A percentile compares a stretch with the other conserved stretches of the same genome.
Evolutionary conservation across 2,888 invertebrate species (phyloP).

Genomic region (Seira musarum): DNA sequence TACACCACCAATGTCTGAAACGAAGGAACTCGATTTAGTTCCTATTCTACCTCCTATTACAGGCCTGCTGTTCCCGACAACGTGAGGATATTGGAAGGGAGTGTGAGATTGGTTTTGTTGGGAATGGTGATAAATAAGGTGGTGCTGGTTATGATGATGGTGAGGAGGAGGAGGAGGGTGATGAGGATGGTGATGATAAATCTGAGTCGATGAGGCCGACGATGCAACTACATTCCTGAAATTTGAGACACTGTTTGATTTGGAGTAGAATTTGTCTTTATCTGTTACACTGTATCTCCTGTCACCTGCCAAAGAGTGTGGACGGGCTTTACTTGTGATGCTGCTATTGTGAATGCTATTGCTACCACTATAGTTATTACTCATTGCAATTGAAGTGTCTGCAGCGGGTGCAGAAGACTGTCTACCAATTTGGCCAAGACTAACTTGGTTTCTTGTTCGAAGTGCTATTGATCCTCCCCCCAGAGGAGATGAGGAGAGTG

Average conservation of each 20-base stretch:
- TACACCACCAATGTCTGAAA: not conserved
- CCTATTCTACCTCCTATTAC: constrained; percentile 46
- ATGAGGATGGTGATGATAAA: constrained; percentile 27
- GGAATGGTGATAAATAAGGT: not conserved
- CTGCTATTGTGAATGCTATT: constrained; percentile 15
- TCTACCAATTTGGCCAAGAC: constrained; percentile 52
- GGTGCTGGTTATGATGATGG: constrained; percentile 8
- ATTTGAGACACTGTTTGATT: constrained; percentile 65
- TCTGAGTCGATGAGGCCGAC: constrained; percentile 24
- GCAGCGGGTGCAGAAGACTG: constrained; percentile 52
- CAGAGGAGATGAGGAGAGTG: constrained; percentile 36
- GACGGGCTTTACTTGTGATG: constrained; percentile 51
- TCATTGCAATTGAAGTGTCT: not conserved
- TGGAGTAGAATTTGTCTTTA: constrained; percentile 60
- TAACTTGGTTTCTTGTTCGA: constrained; percentile 44
- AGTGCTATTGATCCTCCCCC: not conserved
- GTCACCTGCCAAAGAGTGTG: constrained; percentile 57
- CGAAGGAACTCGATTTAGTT: constrained; percentile 31
- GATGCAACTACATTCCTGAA: constrained; percentile 59
- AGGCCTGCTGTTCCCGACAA: constrained; percentile 54
- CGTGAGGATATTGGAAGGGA: constrained; percentile 51
- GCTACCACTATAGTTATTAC: not conserved
- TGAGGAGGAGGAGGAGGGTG: constrained; percentile 20
- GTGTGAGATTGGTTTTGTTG: not conserved
- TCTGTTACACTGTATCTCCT: constrained; percentile 59